These are phyloP conservation scores for Geodia barretti DNA, from an alignment of 37 sponge, comb jelly and placozoan species.

Conservation along the genomic window DNA sequence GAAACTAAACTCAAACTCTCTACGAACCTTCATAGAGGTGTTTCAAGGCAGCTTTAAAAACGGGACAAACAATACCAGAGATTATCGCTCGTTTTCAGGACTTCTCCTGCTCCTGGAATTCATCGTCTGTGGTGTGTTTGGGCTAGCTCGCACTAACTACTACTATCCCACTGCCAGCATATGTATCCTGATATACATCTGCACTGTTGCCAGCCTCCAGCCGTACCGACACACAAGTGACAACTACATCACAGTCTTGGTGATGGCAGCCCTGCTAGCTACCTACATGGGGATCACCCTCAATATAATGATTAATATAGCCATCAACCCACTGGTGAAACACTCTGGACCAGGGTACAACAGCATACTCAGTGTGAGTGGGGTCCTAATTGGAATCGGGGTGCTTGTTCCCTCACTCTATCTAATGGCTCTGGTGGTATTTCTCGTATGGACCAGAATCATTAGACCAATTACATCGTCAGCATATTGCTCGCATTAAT, in stretches of 20 bases:
- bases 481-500: too few relatives aligned
- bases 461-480: too few relatives aligned
- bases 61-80: constrained; percentile 3
- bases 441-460: too few relatives aligned
- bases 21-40: constrained; percentile 8
- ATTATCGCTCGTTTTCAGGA: constrained; percentile 11
- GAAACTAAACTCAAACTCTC: not conserved
- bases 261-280: not conserved
- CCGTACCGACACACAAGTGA: not conserved
- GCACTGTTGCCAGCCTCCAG: not conserved
- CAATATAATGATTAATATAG: not conserved
- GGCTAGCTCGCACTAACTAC: not conserved
- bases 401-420: not conserved
- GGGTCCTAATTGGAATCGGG: not conserved
- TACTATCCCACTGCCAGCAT: not conserved
- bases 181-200: not conserved
- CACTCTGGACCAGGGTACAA: not conserved
- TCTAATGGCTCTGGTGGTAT: too few relatives aligned
- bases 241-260: not conserved
- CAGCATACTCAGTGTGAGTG: not conserved
- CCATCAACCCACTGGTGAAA: not conserved
- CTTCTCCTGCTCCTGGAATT: not conserved
- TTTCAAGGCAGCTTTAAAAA: constrained; percentile 22
- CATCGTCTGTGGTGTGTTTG: not conserved
- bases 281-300: not conserved